A percentile compares a stretch with the other conserved stretches of the same genome.
These are phyloP conservation scores for Chaetops frenatus DNA, from an alignment of 2,113 vertebrate species.

Conservation along the genomic window DNA sequence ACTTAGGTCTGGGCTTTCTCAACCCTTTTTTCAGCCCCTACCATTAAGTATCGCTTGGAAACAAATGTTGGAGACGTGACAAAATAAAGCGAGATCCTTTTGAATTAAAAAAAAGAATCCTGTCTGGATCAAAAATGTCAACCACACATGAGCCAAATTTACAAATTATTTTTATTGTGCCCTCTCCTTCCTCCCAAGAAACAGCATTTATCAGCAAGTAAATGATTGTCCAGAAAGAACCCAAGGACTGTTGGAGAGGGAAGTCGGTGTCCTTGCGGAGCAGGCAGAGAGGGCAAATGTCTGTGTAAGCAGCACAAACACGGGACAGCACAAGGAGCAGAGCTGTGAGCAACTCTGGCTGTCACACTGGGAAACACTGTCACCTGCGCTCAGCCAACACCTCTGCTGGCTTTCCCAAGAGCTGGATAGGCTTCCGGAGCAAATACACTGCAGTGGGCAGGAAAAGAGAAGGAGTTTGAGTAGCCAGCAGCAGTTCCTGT, in stretches of 20 bases:
- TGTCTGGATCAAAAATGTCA: not conserved
- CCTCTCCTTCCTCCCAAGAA: not conserved
- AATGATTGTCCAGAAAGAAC: constrained; percentile 32
- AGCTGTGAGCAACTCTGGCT: not conserved
- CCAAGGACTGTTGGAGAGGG: not conserved
- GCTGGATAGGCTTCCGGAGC: not conserved
- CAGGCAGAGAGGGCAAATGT: not conserved
- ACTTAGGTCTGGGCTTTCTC: not conserved
- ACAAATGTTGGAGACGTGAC: not conserved
- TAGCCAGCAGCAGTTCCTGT: rapidly evolving
- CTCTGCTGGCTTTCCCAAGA: not conserved
- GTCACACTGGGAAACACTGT: not conserved
- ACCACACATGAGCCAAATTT: not conserved
- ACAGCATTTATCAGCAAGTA: not conserved
- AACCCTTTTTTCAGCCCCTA: not conserved
- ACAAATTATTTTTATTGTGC: not conserved
- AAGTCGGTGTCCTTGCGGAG: not conserved
- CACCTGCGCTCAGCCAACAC: not conserved
- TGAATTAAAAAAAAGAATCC: not conserved
- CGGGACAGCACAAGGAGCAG: rapidly evolving
- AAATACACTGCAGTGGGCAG: not conserved
- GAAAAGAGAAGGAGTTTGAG: not conserved
- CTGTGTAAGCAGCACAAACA: not conserved
- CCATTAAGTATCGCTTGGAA: not conserved
- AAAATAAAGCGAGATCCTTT: not conserved